Conservation (phyloP, 2,888 invertebrate genomes). For the Archaeoteleia sp. region DNA sequence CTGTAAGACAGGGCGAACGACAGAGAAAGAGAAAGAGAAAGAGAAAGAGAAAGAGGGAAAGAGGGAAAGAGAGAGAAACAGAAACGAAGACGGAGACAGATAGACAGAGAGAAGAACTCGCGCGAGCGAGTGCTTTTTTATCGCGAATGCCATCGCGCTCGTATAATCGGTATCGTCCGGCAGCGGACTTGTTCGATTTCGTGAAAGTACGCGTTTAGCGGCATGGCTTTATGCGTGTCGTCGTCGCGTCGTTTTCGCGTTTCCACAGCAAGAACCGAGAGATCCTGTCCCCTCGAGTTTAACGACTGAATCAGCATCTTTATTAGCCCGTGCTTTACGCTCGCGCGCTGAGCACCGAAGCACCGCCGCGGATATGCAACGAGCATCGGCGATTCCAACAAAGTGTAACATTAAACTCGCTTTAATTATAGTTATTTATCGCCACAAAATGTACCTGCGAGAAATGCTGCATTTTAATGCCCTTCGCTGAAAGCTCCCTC, state of each 20-base stretch:
- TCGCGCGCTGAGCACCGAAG: conserved; percentile 30
- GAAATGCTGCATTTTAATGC: conserved; percentile 49
- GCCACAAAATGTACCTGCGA: conserved; percentile 43
- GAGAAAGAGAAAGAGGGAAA: too few species aligned
- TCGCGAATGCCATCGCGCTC: conserved; percentile 51
- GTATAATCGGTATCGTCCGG: conserved; percentile 52
- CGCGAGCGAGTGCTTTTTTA: conserved; percentile 49
- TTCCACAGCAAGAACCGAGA: conserved; percentile 38
- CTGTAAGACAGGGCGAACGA: not conserved
- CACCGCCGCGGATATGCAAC: conserved; percentile 19
- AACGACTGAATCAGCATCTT: conserved; percentile 53
- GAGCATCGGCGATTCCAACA: conserved; percentile 45
- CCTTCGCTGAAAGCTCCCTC: conserved; percentile 20
- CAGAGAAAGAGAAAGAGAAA: too few species aligned
- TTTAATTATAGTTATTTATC: conserved; percentile 54
- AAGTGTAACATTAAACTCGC: conserved; percentile 46
- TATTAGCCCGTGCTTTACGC: conserved; percentile 50
- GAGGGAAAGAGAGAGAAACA: not conserved
- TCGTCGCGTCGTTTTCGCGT: conserved; percentile 53
- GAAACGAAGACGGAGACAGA: not conserved
- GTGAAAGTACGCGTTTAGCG: conserved; percentile 37
- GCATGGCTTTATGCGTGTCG: conserved; percentile 38
- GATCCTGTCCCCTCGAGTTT: conserved; percentile 49
- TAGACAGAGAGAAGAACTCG: conserved; percentile 20
- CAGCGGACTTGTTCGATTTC: conserved; percentile 43